Evolutionary conservation across 2,113 vertebrate species (phyloP).

Genomic region (Dascyllus trimaculatus): DNA sequence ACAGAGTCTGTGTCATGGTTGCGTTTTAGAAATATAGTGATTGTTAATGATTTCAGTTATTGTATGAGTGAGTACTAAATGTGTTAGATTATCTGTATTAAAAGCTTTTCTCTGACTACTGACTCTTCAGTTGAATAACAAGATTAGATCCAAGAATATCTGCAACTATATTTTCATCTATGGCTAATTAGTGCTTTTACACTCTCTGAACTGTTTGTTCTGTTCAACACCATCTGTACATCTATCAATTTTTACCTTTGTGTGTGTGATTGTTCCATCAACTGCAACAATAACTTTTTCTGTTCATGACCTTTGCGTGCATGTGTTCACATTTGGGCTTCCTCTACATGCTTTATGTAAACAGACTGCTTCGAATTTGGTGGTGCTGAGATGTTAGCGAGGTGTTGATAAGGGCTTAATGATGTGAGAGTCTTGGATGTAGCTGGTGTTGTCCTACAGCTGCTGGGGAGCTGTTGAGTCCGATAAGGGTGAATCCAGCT

Average conservation of each 20-base stretch:
- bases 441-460: background rate
- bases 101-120: too few species aligned
- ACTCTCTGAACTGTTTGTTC: too few species aligned
- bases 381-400: conserved; percentile 5
- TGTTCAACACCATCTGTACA: too few species aligned
- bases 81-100: too few species aligned
- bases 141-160: too few species aligned
- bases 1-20: background rate
- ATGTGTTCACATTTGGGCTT: background rate
- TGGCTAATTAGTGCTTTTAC: too few species aligned
- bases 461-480: background rate
- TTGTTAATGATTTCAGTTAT: too few species aligned
- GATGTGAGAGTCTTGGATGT: background rate
- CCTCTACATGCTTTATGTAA: background rate
- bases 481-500: conserved; percentile 30
- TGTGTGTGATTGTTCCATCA: too few species aligned
- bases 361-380: background rate
- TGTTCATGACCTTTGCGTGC: background rate
- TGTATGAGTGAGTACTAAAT: too few species aligned
- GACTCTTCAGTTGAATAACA: too few species aligned
- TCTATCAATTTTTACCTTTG: too few species aligned
- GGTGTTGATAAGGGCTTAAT: conserved; percentile 16
- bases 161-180: too few species aligned
- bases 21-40: background rate
- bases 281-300: background rate